Evolutionary conservation across 2,113 vertebrate species (phyloP).

Genomic region (Syngnathus floridae): DNA sequence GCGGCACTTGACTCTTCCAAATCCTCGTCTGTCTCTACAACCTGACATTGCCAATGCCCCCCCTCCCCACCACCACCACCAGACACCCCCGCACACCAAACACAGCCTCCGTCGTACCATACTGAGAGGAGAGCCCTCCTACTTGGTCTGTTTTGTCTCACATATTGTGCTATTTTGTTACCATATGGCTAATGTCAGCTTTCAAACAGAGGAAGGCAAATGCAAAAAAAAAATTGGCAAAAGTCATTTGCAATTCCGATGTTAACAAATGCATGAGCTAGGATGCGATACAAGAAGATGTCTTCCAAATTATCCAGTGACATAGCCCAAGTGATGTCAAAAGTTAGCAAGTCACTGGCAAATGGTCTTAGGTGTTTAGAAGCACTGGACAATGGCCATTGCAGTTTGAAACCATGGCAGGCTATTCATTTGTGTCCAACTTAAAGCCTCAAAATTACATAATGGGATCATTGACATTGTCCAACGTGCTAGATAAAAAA

Average conservation of each 20-base stretch:
- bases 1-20: conserved; percentile 67
- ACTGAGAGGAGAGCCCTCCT: conserved; percentile 50
- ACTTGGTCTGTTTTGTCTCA: conserved; percentile 32
- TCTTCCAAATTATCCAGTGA: conserved; percentile 42
- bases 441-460: no score
- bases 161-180: conserved; percentile 32
- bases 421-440: no score
- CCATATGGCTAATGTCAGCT: conserved; percentile 51
- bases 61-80: background rate
- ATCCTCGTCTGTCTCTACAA: conserved; percentile 64
- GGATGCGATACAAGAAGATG: conserved; percentile 22
- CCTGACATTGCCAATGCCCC: conserved; percentile 55
- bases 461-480: no score
- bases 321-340: conserved; percentile 49
- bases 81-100: conserved; percentile 2
- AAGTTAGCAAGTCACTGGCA: conserved; percentile 62
- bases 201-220: conserved; percentile 17
- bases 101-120: conserved; percentile 26
- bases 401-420: no score
- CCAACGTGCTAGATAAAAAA: no score
- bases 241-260: conserved; percentile 22
- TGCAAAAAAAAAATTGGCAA: conserved; percentile 9
- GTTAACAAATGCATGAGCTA: conserved; percentile 38
- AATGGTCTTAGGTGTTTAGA: conserved; percentile 61
- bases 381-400: no score